phyloP scores from a whole-genome alignment of 2,113 vertebrate genomes.

The Pholis gunnellus region DNA sequence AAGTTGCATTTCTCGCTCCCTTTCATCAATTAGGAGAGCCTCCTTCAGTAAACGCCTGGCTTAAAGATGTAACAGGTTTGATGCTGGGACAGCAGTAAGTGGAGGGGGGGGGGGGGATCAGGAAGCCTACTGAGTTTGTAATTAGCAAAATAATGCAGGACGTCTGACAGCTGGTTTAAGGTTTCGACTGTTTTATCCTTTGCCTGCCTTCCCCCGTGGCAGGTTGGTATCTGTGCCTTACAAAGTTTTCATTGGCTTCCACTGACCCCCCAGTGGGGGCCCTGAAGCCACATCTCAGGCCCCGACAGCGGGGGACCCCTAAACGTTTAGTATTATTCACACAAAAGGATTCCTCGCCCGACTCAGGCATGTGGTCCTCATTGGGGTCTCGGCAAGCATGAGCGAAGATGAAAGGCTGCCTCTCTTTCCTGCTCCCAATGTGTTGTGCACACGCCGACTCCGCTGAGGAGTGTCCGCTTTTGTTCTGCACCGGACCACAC shows the following conservation, averaged over 20 bases:
- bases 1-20: slow-evolving; percentile 62
- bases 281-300: slow-evolving; percentile 45
- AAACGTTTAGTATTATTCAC: slow-evolving; percentile 73
- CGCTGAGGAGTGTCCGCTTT: slow-evolving; percentile 64
- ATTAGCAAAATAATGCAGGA: slow-evolving; percentile 76
- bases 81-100: slow-evolving; percentile 46
- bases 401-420: slow-evolving; percentile 69
- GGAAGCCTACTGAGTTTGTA: slow-evolving; percentile 76
- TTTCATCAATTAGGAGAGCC: slow-evolving; percentile 79
- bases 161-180: slow-evolving; percentile 73
- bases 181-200: slow-evolving; percentile 69
- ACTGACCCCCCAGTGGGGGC: slow-evolving; percentile 43
- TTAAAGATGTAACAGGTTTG: slow-evolving; percentile 73
- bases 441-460: slow-evolving; percentile 59
- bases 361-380: slow-evolving; percentile 68
- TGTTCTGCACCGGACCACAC: slow-evolving; percentile 75
- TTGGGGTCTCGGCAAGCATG: slow-evolving; percentile 51
- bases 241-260: slow-evolving; percentile 54
- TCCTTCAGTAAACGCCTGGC: slow-evolving; percentile 69
- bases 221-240: slow-evolving; percentile 70
- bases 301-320: slow-evolving; percentile 55
- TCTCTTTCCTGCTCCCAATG: slow-evolving; percentile 46
- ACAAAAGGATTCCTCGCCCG: slow-evolving; percentile 69
- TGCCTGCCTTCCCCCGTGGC: slow-evolving; percentile 54
- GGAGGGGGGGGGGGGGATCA: slow-evolving; percentile 26